These are phyloP conservation scores for Brachionus koreanus DNA, from an alignment of 1,140 invertebrate genomes.

Conservation along the genomic window DNA sequence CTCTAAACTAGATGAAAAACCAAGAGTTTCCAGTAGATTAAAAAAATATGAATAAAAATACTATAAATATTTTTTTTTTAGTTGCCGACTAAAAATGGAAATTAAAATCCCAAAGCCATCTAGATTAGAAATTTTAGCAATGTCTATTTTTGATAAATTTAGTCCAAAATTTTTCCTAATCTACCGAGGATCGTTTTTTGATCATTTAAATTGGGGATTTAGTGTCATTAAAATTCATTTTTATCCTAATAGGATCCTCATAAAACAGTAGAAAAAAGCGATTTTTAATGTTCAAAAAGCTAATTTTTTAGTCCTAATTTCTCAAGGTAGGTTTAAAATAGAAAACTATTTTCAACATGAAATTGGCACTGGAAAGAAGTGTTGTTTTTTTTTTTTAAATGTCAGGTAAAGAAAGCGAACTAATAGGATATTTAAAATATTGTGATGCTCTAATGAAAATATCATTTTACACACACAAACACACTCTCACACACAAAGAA, in stretches of 20 bases:
- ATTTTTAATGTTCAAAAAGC: background rate
- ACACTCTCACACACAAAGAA: too few relatives aligned
- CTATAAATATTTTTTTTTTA: background rate
- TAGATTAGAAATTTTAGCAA: background rate
- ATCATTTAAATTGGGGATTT: background rate
- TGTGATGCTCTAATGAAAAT: background rate
- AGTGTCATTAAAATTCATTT: background rate
- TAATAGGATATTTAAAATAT: background rate
- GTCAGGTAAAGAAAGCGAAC: background rate
- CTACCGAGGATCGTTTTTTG: background rate
- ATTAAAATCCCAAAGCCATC: background rate
- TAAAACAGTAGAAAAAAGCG: background rate
- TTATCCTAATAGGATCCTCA: background rate
- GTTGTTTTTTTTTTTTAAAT: background rate
- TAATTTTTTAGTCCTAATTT: too few relatives aligned
- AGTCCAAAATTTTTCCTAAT: background rate
- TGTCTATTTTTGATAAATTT: background rate
- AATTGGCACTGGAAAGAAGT: background rate
- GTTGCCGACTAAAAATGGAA: conserved; percentile 3
- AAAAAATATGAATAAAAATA: conserved; percentile 7
- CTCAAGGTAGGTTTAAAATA: background rate
- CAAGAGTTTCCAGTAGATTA: conserved; percentile 20
- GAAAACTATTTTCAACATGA: background rate
- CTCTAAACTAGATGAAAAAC: background rate
- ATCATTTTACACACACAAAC: background rate